Evolutionary conservation across 1,140 invertebrate species (phyloP), one percentile per base, ranked within the genome.

Genomic region (Augochlora pura): DNA sequence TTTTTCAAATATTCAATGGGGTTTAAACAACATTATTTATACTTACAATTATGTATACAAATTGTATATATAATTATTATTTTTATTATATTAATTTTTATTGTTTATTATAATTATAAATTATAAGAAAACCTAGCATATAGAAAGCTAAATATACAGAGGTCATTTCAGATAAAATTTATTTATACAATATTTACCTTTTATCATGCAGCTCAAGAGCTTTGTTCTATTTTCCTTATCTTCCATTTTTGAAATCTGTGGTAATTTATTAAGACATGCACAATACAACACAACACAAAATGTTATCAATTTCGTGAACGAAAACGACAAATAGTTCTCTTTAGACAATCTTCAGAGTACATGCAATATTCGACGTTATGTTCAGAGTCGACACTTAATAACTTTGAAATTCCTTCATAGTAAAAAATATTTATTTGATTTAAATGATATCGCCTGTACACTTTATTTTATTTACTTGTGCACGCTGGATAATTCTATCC

Each of bases 191-290:
- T 32, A 68, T 23, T 83, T 82, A 89, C 87, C 86, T 85, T 52
- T 85, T 10, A 69, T 38, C 70, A 71, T 74, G 65, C 89, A 91
- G 39, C 76, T 82, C 25, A 81, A 82, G n/a, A 84, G 60, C 32
- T 77, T 77, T n/a, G 23, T 18, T 70, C 75, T 82, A 70, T 83
- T 81, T 73, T 85, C 80, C 69, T 77, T 81, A 12, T 72, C 21
- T 3, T 86, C 80, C 84, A 86, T 86, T 62, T 62, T 84, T 16
- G 38, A 2, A 25, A 39, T 62, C 54, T 12, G 49, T 32, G 32
- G n/a, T 70, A 46, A 27, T 1, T 2, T 49, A 65, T 54, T 64
- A 73, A 32, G 69, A 59, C 60, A 60, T 57, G 54, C 54, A 57
- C 54, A 62, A 32, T 32, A 62, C 14, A 32, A 62, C 14, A 32